Conservation (phyloP, 2,888 invertebrate species). For the Salticus scenicus region DNA sequence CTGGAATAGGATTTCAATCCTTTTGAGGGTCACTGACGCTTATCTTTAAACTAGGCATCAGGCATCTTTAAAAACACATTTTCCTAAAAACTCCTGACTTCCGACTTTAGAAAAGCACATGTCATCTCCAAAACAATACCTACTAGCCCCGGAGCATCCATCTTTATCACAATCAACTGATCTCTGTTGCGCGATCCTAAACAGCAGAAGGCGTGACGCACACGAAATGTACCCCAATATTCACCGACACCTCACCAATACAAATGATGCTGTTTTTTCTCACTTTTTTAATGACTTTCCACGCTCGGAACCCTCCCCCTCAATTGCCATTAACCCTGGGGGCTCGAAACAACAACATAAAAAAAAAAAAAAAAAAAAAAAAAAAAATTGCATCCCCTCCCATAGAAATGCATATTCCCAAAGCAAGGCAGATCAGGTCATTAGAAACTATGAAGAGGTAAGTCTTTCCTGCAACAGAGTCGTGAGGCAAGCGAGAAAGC, state of each 20-base stretch:
- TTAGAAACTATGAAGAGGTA: slow-evolving; percentile 31
- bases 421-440: slow-evolving; percentile 28
- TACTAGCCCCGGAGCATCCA: neutral
- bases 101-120: neutral
- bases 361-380: too few relatives aligned
- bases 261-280: slow-evolving; percentile 39
- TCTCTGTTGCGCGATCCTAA: neutral
- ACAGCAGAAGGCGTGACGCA: neutral
- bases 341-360: slow-evolving; percentile 22
- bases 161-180: neutral
- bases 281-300: slow-evolving; percentile 56
- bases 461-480: slow-evolving; percentile 23
- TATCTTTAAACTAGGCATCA: too few relatives aligned
- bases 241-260: slow-evolving; percentile 54
- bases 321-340: slow-evolving; percentile 60
- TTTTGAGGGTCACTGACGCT: too few relatives aligned
- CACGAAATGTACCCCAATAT: neutral
- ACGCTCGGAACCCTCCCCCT: slow-evolving; percentile 44
- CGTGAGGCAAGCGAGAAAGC: slow-evolving; percentile 27
- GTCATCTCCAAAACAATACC: neutral
- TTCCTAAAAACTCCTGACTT: neutral
- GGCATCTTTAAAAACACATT: too few relatives aligned
- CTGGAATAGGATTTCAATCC: too few relatives aligned
- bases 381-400: slow-evolving; percentile 14
- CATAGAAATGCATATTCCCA: slow-evolving; percentile 22